Percentiles rank a stretch among this genome's conserved stretches.
phyloP scores from a whole-genome alignment of 2,113 vertebrate species.

The Lycocorax pyrrhopterus region DNA sequence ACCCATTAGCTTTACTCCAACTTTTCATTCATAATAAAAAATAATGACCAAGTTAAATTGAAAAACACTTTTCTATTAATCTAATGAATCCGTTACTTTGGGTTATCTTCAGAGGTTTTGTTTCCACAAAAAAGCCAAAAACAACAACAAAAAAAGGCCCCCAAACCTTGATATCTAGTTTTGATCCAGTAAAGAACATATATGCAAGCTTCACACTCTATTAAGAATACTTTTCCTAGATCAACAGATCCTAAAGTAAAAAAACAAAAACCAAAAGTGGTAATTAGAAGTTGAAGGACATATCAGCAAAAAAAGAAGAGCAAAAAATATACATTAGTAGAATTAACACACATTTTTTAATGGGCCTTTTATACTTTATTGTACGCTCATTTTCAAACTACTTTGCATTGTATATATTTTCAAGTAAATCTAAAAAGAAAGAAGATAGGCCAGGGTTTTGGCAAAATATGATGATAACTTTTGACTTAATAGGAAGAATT shows the following conservation, averaged over 20 bases:
- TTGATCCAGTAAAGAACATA: not conserved
- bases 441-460: not conserved
- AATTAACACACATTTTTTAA: not conserved
- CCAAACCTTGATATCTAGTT: not conserved
- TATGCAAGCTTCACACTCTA: not conserved
- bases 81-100: not conserved
- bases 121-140: not conserved
- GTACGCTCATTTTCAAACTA: not conserved
- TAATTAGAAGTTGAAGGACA: not conserved
- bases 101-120: not conserved
- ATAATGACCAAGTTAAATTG: not conserved
- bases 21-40: not conserved
- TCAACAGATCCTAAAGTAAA: not conserved
- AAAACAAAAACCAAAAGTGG: rapidly evolving
- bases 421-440: not conserved
- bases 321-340: not conserved
- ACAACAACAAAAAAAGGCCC: not conserved
- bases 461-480: not conserved
- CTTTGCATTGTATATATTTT: not conserved
- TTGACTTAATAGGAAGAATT: not conserved
- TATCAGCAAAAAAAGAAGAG: not conserved
- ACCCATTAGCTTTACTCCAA: not conserved
- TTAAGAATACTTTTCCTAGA: not conserved
- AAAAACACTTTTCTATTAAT: not conserved
- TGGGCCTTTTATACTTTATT: not conserved